phyloP scores from a whole-genome alignment of 2,113 vertebrate genomes.

The Toxotes chatareus region DNA sequence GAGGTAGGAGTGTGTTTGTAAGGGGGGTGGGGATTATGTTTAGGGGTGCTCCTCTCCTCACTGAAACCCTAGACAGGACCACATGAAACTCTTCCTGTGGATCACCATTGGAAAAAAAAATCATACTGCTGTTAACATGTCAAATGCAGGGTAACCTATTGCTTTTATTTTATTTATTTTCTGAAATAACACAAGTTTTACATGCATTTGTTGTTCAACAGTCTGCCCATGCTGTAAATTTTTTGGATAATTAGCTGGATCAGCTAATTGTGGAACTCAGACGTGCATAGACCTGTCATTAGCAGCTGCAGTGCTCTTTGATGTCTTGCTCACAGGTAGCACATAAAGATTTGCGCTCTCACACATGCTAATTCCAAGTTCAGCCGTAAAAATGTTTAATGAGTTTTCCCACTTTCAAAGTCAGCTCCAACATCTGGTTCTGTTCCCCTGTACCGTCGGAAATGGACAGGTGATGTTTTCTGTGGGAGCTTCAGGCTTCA shows the following conservation, averaged over 20 bases:
- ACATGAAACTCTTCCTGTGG: conserved; percentile 65
- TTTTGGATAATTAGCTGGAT: conserved; percentile 56
- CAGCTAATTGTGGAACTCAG: conserved; percentile 60
- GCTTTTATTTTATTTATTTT: conserved; percentile 11
- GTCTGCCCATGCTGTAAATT: not conserved
- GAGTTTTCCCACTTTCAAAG: conserved; percentile 63
- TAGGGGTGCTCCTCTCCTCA: conserved; percentile 65
- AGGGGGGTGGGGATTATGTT: conserved; percentile 73
- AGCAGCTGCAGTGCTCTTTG: conserved; percentile 68
- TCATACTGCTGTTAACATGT: not conserved
- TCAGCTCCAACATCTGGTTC: conserved; percentile 71
- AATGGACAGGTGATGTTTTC: conserved; percentile 47
- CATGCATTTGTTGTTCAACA: not conserved
- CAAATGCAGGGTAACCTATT: not conserved
- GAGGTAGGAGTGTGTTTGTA: conserved; percentile 70
- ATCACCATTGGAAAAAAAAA: conserved; percentile 38
- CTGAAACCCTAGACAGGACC: conserved; percentile 66
- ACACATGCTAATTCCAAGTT: conserved; percentile 60
- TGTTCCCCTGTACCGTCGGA: conserved; percentile 22
- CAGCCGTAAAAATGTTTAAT: conserved; percentile 69
- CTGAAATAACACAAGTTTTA: not conserved
- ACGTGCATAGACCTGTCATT: conserved; percentile 69
- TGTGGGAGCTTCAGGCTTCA: conserved; percentile 17
- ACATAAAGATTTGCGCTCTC: conserved; percentile 52
- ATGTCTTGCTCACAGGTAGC: conserved; percentile 68